Evolutionary conservation across 2,888 invertebrate species (phyloP), one percentile per base, ranked within the genome.

Genomic region (Philhelius pedissequus): DNA sequence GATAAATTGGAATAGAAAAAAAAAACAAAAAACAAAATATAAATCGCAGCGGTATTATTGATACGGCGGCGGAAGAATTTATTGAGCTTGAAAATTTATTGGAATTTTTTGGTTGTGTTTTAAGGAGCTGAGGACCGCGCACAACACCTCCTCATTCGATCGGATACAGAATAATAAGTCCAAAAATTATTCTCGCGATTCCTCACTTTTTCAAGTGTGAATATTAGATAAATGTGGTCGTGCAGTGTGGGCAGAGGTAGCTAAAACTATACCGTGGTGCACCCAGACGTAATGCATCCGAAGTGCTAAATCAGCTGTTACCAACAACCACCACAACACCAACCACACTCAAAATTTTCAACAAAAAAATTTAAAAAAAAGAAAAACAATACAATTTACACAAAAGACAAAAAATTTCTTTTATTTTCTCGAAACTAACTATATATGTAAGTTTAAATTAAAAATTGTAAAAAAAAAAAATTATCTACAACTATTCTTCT

Each of bases 141-240:
- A 88, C 87, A 88, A 87, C 86, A 87, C 87, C 87, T 87, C 88
- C 88, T 88, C 88, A 87, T 87, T 86, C 88, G 87, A 86, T 87
- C 87, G 86, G 86, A 87, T 87, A 84, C 87, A 87, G 86, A 86
- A 87, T 87, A 88, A 88, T 87, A 84, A 84, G 84, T 80, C 84
- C 84, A 84, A 84, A 84, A 75, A 84, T 80, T 84, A 66, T 76
- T 54, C 71, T 84, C 80, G 80, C 75, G 80, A 84, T 84, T 84
- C 80, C 50, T 84, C 84, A 84, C 84, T 84, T 84, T 80, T 84
- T 84, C 84, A 84, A 84, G 80, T 84, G 80, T 84, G 80, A 80
- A 84, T 75, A 48, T 76, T 71, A 68, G 60, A 38, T 76, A n/a
- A n/a, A 68, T 79, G 75, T 76, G 80, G 84, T 80, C 13, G 84